Conservation (phyloP, 2,888 invertebrate genomes). For the Meta bourneti region DNA sequence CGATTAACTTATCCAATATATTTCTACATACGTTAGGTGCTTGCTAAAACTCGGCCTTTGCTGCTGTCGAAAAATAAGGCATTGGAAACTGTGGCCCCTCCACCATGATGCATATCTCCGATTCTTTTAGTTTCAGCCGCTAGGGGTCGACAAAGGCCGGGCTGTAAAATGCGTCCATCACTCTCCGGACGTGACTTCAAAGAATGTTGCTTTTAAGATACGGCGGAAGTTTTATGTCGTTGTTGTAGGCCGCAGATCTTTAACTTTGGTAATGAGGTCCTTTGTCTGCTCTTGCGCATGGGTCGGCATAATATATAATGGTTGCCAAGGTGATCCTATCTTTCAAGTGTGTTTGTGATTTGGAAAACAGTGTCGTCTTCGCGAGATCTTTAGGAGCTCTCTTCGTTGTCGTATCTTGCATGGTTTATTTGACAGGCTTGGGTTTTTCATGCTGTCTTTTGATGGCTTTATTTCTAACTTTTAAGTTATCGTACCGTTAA, state of each 20-base stretch:
- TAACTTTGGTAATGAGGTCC: conserved; percentile 5
- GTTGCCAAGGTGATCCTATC: not conserved
- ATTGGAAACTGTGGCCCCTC: too few relatives aligned
- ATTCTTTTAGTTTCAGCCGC: not conserved
- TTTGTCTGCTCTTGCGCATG: conserved; percentile 5
- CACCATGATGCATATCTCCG: too few relatives aligned
- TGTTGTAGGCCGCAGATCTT: not conserved
- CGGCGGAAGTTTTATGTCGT: conserved; percentile 22
- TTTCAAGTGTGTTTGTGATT: not conserved
- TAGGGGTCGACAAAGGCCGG: not conserved
- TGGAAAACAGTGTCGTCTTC: not conserved
- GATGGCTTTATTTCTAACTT: not conserved
- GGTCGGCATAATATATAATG: not conserved
- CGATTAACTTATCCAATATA: not conserved
- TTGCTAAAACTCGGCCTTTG: too few relatives aligned
- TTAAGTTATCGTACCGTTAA: not conserved
- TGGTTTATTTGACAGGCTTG: not conserved
- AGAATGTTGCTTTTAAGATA: not conserved
- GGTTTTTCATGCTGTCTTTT: not conserved
- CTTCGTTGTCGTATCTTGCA: not conserved
- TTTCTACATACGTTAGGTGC: too few relatives aligned
- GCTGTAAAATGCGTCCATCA: not conserved
- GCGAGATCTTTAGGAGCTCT: not conserved
- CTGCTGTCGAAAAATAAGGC: too few relatives aligned
- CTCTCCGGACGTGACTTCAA: not conserved